Evolutionary conservation across 2,888 invertebrate species (phyloP).

Genomic region (Tetanocera ferruginea): DNA sequence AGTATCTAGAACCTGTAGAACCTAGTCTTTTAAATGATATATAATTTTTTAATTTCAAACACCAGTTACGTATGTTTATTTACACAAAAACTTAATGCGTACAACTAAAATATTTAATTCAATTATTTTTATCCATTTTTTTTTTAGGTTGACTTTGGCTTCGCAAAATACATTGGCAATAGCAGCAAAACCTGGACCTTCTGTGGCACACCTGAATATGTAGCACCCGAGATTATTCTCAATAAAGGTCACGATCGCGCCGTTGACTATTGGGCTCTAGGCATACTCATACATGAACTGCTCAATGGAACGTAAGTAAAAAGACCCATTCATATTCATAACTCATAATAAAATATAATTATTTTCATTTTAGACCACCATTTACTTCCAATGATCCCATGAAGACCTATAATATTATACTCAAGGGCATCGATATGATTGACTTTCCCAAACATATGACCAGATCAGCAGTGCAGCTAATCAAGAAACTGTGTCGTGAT

Average conservation of each 20-base stretch:
- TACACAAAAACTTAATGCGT: too few species aligned
- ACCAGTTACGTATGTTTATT: too few species aligned
- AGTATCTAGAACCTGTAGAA: too few species aligned
- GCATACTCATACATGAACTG: slow-evolving; percentile 89
- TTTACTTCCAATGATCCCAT: slow-evolving; percentile 93
- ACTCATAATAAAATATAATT: neutral
- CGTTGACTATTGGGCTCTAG: slow-evolving; percentile 96
- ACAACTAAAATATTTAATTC: too few species aligned
- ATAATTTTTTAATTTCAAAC: too few species aligned
- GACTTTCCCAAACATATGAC: slow-evolving; percentile 85
- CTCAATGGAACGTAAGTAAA: slow-evolving; percentile 82
- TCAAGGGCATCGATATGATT: slow-evolving; percentile 91
- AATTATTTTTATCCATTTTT: too few species aligned
- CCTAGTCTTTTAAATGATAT: too few species aligned
- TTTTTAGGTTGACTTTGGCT: slow-evolving; percentile 88
- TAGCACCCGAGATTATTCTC: slow-evolving; percentile 91
- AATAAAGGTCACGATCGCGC: slow-evolving; percentile 83
- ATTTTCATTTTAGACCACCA: slow-evolving; percentile 74
- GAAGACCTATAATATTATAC: slow-evolving; percentile 93
- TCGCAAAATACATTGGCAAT: slow-evolving; percentile 86
- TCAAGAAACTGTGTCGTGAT: slow-evolving; percentile 88
- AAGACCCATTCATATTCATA: neutral
- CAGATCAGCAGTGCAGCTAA: slow-evolving; percentile 84
- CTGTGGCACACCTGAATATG: slow-evolving; percentile 95
- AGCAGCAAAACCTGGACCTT: slow-evolving; percentile 94